Evolutionary conservation across 2,888 invertebrate genomes (phyloP).

Genomic region (Caradrina clavipalpis): DNA sequence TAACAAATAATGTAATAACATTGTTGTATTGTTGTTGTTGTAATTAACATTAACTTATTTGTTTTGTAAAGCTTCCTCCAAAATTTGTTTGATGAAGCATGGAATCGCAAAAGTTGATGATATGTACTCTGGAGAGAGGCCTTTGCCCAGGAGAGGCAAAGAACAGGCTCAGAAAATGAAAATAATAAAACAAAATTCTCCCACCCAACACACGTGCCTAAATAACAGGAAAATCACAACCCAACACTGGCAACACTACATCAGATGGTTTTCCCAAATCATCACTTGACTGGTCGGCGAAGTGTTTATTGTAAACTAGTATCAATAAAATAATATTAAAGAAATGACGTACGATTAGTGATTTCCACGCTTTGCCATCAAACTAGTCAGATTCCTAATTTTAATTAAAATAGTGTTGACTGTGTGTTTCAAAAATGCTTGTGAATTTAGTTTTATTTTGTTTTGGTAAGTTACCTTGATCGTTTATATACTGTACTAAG

Average conservation of each 20-base stretch:
- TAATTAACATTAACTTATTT: too few species aligned
- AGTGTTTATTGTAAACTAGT: conserved; percentile 28
- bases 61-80: too few species aligned
- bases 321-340: not conserved
- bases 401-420: conserved; percentile 1
- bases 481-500: not conserved
- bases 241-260: conserved; percentile 22
- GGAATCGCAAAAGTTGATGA: too few species aligned
- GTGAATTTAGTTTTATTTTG: conserved; percentile 30
- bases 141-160: too few species aligned
- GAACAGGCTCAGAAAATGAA: too few species aligned
- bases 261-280: conserved; percentile 41
- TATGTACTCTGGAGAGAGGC: too few species aligned
- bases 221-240: conserved; percentile 11
- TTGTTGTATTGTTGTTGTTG: too few species aligned
- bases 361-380: conserved; percentile 5
- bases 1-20: too few species aligned
- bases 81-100: too few species aligned
- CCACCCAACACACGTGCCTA: not conserved
- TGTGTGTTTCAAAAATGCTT: conserved; percentile 44
- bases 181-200: not conserved
- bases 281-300: not conserved
- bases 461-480: conserved; percentile 41
- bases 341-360: conserved; percentile 34
- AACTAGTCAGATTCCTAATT: conserved; percentile 38